Conservation (phyloP, 2,888 invertebrate species). For the Drosophila ezoana region DNA sequence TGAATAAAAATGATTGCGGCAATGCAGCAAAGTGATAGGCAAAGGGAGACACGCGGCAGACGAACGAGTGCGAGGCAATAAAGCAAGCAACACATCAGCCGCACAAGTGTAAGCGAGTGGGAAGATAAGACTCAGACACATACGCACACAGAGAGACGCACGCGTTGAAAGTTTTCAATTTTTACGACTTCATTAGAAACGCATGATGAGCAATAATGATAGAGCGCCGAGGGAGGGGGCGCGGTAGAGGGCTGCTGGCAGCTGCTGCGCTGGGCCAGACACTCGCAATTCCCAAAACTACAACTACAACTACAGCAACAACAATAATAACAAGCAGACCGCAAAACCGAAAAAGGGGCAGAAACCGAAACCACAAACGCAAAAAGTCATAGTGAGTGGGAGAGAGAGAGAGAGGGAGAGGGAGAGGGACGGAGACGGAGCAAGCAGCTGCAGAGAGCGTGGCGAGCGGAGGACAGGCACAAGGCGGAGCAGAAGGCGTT, state of each 20-base stretch:
- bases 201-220: conserved; percentile 80
- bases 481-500: conserved; percentile 37
- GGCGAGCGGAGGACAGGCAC: conserved; percentile 5
- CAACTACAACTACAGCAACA: conserved; percentile 10
- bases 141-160: conserved; percentile 23
- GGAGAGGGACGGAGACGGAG: neutral
- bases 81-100: conserved; percentile 51
- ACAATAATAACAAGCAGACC: conserved; percentile 10
- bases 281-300: conserved; percentile 22
- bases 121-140: conserved; percentile 22
- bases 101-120: conserved; percentile 18
- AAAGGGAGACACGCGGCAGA: conserved; percentile 24
- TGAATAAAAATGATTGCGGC: conserved; percentile 65
- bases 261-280: conserved; percentile 40
- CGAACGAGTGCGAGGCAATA: conserved; percentile 46
- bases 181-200: conserved; percentile 81
- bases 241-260: conserved; percentile 34
- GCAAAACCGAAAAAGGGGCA: conserved; percentile 29
- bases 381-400: conserved; percentile 13
- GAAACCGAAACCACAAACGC: conserved; percentile 24
- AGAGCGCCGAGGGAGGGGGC: conserved; percentile 2
- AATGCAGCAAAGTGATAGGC: conserved; percentile 25
- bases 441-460: neutral
- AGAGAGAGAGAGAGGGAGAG: neutral
- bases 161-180: conserved; percentile 76